phyloP scores from a whole-genome alignment of 1,140 invertebrate genomes.

The Spodoptera litura region DNA sequence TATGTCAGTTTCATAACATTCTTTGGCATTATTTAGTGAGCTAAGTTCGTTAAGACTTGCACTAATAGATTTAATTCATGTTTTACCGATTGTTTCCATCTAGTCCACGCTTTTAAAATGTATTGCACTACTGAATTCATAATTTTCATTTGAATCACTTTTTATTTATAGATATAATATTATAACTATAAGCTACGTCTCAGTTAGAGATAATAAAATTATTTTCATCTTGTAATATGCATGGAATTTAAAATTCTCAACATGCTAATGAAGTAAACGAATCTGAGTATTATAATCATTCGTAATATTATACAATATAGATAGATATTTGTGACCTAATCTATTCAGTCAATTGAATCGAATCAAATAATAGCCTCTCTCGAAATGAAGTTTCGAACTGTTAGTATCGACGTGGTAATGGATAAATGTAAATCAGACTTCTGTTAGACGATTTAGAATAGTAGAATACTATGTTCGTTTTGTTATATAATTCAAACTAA shows the following conservation, averaged over 20 bases:
- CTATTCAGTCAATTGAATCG: constrained; percentile 85
- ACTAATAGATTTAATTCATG: constrained; percentile 62
- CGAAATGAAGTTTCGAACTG: constrained; percentile 63
- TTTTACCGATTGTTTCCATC: constrained; percentile 54
- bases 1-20: constrained; percentile 71
- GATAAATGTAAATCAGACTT: constrained; percentile 55
- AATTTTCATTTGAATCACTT: constrained; percentile 61
- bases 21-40: constrained; percentile 85
- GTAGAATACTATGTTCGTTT: constrained; percentile 47
- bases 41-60: constrained; percentile 70
- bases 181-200: constrained; percentile 35
- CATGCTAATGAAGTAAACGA: constrained; percentile 56
- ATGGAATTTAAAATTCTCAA: constrained; percentile 54
- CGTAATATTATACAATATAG: constrained; percentile 61
- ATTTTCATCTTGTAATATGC: constrained; percentile 50
- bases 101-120: constrained; percentile 56
- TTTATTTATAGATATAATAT: constrained; percentile 44
- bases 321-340: constrained; percentile 81
- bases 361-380: constrained; percentile 85
- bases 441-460: constrained; percentile 49
- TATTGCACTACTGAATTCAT: constrained; percentile 73
- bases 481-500: constrained; percentile 31
- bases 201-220: constrained; percentile 44
- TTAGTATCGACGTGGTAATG: constrained; percentile 49
- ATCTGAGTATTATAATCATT: constrained; percentile 76